Conservation (phyloP, 2,113 vertebrate genomes). For the Taurulus bubalis region DNA sequence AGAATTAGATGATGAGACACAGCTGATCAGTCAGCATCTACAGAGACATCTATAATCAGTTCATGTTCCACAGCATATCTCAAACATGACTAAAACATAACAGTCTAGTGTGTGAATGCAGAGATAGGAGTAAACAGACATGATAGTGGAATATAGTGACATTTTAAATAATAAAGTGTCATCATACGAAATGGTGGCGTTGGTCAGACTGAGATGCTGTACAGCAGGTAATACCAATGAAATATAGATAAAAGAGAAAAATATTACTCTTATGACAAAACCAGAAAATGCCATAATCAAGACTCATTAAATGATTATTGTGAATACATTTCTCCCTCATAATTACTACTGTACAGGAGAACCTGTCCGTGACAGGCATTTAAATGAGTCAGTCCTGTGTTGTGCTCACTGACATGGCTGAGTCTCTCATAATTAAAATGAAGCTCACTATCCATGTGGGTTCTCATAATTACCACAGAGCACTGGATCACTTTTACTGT, state of each 20-base stretch:
- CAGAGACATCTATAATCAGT: neutral
- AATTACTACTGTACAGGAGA: neutral
- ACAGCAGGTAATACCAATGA: neutral
- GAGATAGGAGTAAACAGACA: no score
- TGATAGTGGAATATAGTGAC: neutral
- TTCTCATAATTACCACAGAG: no score
- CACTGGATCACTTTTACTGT: neutral
- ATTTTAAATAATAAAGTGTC: neutral
- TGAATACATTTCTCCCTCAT: no score
- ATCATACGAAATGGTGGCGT: neutral
- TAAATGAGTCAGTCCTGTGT: neutral
- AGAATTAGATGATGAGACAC: neutral
- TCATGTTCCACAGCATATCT: neutral
- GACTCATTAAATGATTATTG: neutral
- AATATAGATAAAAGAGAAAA: neutral
- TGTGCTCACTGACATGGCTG: neutral
- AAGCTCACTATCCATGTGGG: neutral
- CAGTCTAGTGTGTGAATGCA: no score
- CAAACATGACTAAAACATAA: neutral
- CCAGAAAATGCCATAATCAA: neutral
- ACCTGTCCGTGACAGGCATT: neutral
- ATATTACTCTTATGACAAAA: neutral
- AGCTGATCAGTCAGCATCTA: neutral
- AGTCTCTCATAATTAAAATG: neutral
- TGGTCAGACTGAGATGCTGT: neutral